Evolutionary conservation across 2,888 invertebrate species (phyloP), one percentile per base, ranked within the genome.

Genomic region (Caenorhabditis uteleia): DNA sequence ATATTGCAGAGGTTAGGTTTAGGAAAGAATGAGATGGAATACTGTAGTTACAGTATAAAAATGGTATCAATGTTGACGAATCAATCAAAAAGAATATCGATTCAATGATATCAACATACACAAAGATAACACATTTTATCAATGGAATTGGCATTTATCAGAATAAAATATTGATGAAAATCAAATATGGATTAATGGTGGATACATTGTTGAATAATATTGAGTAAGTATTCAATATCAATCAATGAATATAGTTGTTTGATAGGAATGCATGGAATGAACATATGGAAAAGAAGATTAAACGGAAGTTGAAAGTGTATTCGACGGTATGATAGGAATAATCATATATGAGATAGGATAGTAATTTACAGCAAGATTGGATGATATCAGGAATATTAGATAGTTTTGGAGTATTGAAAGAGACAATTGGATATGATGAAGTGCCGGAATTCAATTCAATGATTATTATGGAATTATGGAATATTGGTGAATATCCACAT

Each of bases 11-110:
- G 55, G 60, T 60, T 5, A 20, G 14, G n/a, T n/a, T n/a, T n/a
- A n/a, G n/a, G n/a, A n/a, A n/a, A n/a, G n/a, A n/a, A n/a, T n/a
- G n/a, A n/a, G n/a, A n/a, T n/a, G n/a, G n/a, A n/a, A n/a, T n/a
- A n/a, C n/a, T n/a, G n/a, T n/a, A n/a, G n/a, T n/a, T n/a, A 25
- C 57, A 62, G 58, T 58, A 54, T 40, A 64, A 64, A 57, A 64
- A 64, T 42, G 49, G 43, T 2, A 23, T 64, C 2, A 40, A 43
- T 2, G 38, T 57, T 1, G 58, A 57, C 3, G 12, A 23, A n/a
- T 18, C 27, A 1, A 33, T 64, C n/a, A 42, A 26, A 1, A 6
- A 38, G 18, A 58, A 64, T 23, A 23, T 40, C 0, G 20, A 53
- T 3, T 29, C 48, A 16, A 36, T 64, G 3, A 54, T 45, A 40